Conservation (phyloP, 2,888 invertebrate species). For the Elmis aenea region DNA sequence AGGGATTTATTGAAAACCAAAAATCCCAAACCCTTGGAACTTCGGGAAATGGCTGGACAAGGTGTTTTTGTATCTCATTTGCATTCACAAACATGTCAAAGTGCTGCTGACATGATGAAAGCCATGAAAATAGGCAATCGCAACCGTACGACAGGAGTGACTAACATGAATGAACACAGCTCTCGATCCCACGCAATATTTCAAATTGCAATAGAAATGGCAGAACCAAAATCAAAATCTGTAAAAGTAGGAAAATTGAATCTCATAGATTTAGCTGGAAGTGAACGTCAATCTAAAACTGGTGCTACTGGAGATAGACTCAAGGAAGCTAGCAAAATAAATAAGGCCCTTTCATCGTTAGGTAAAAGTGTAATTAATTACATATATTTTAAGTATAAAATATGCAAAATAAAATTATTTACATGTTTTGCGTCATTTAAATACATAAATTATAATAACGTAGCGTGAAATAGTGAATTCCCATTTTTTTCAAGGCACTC, state of each 20-base stretch:
- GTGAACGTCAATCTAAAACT: conserved; percentile 95
- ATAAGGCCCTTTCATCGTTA: conserved; percentile 92
- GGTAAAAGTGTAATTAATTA: no score
- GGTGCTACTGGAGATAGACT: conserved; percentile 90
- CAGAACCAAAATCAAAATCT: conserved; percentile 58
- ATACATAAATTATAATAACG: no score
- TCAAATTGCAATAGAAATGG: conserved; percentile 95
- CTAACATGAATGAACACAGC: conserved; percentile 82
- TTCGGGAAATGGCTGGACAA: conserved; percentile 56
- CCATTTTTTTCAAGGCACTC: no score
- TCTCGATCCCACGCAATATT: conserved; percentile 98
- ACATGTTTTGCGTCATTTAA: no score
- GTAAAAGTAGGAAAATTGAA: conserved; percentile 90
- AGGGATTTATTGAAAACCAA: conserved; percentile 66
- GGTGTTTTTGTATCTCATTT: conserved; percentile 96
- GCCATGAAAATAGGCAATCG: conserved; percentile 92
- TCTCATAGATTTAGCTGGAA: conserved; percentile 96
- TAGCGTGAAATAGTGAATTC: no score
- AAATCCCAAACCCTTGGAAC: conserved; percentile 50
- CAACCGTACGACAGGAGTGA: conserved; percentile 73
- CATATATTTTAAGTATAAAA: no score
- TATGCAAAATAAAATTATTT: no score
- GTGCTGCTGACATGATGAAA: conserved; percentile 86
- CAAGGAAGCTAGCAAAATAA: conserved; percentile 96
- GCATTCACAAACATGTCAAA: conserved; percentile 91